These are phyloP conservation scores for Pentalonia nigronervosa DNA, from an alignment of 1,140 invertebrate species.

Conservation along the genomic window DNA sequence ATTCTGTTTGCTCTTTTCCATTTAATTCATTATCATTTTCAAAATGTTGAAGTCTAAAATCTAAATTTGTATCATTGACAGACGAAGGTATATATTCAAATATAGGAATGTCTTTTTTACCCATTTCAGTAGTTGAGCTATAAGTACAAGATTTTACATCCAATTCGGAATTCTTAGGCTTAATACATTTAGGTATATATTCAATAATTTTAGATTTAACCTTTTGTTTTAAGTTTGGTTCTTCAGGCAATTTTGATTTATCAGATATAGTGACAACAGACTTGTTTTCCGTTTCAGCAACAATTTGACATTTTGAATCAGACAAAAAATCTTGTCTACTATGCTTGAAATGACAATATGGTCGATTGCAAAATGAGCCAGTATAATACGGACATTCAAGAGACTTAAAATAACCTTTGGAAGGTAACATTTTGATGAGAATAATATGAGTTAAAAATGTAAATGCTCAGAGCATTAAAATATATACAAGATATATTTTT, in stretches of 20 bases:
- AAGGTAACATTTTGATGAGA: constrained; percentile 54
- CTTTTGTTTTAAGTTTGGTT: constrained; percentile 43
- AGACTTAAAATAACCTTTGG: constrained; percentile 55
- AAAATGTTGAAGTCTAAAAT: constrained; percentile 31
- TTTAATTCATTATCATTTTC: background rate
- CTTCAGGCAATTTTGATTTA: background rate
- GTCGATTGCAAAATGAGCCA: constrained; percentile 50
- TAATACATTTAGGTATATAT: constrained; percentile 46
- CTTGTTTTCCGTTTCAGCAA: background rate
- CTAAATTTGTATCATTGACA: constrained; percentile 30
- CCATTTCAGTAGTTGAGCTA: background rate
- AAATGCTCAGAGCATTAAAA: background rate
- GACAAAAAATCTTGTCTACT: constrained; percentile 49
- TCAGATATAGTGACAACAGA: background rate
- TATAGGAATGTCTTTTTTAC: constrained; percentile 25
- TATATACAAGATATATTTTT: background rate
- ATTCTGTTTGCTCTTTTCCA: background rate
- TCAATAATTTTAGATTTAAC: constrained; percentile 49
- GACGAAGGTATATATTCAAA: constrained; percentile 40
- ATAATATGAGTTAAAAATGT: background rate
- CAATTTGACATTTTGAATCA: background rate
- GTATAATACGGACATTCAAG: constrained; percentile 48
- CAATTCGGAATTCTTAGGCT: constrained; percentile 17
- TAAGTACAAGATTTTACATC: background rate
- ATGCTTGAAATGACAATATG: constrained; percentile 58